Percentiles rank a stretch among this genome's conserved stretches.
These are phyloP conservation scores for Eurystomus gularis DNA, from an alignment of 2,113 vertebrate species.

Conservation along the genomic window DNA sequence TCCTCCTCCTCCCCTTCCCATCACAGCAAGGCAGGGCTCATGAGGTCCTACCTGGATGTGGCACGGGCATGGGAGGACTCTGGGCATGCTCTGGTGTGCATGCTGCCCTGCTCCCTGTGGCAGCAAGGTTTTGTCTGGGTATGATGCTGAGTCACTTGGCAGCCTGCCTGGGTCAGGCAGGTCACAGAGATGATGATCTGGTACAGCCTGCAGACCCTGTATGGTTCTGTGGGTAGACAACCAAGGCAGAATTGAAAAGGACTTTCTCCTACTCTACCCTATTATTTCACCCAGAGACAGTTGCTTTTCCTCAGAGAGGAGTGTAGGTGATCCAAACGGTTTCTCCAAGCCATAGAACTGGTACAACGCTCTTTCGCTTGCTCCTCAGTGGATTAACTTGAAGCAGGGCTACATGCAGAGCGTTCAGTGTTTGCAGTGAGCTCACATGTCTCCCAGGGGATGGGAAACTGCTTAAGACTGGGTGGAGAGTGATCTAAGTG, in stretches of 20 bases:
- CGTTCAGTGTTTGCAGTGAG: no score
- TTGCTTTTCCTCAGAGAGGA: not conserved
- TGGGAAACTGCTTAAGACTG: not conserved
- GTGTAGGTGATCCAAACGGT: not conserved
- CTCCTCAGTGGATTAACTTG: not conserved
- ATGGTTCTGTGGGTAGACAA: accelerated
- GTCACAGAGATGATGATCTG: not conserved
- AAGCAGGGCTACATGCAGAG: not conserved
- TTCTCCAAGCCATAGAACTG: not conserved
- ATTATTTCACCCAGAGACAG: not conserved
- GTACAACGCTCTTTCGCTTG: not conserved
- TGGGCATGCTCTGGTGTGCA: not conserved
- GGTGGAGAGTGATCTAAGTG: not conserved
- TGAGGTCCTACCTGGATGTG: not conserved
- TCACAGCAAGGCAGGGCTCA: not conserved
- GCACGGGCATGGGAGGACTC: not conserved
- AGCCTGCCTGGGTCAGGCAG: not conserved
- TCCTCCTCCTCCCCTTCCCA: not conserved
- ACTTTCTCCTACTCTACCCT: not conserved
- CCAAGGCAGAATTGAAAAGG: not conserved
- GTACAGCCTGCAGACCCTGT: not conserved
- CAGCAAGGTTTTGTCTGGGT: not conserved
- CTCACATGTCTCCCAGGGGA: not conserved
- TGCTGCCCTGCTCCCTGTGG: accelerated
- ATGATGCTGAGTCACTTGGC: not conserved